Percentiles rank a stretch among this genome's conserved stretches.
Evolutionary conservation across 2,113 vertebrate genomes (phyloP).

Genomic region (Trachemys scripta): DNA sequence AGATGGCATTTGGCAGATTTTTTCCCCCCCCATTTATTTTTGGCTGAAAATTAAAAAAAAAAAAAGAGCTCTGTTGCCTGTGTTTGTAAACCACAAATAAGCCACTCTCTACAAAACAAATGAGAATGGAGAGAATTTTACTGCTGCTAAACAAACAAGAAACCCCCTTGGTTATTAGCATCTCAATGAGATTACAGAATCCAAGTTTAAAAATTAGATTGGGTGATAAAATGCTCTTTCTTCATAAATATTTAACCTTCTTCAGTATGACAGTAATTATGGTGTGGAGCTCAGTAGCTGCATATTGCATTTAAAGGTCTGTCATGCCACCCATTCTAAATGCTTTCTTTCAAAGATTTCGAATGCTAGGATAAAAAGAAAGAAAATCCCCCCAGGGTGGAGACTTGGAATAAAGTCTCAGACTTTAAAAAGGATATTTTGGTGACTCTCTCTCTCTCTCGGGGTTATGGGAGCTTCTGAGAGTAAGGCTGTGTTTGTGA

Average conservation of each 20-base stretch:
- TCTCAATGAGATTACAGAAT: conserved; percentile 74
- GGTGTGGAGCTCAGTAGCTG: conserved; percentile 49
- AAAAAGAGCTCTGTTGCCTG: neutral
- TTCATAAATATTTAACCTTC: conserved; percentile 82
- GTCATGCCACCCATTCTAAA: conserved; percentile 59
- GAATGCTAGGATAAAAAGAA: conserved; percentile 63
- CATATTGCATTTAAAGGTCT: conserved; percentile 54
- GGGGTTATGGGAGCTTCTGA: neutral
- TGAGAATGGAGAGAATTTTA: conserved; percentile 29
- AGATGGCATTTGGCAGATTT: neutral
- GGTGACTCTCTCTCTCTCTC: neutral
- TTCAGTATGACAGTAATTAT: conserved; percentile 73
- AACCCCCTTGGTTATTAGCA: conserved; percentile 45
- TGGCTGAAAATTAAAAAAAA: neutral
- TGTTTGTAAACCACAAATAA: neutral
- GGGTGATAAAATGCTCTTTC: conserved; percentile 75
- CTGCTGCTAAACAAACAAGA: conserved; percentile 36
- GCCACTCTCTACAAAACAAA: conserved; percentile 41
- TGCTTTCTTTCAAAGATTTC: conserved; percentile 52
- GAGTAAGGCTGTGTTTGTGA: neutral
- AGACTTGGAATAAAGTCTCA: neutral
- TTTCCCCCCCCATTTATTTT: neutral
- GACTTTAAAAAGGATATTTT: neutral
- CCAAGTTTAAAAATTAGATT: conserved; percentile 75
- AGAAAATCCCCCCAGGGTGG: conserved; percentile 38